These are phyloP conservation scores for Chromoteleia sp. DNA, from an alignment of 2,888 invertebrate genomes.

Conservation along the genomic window DNA sequence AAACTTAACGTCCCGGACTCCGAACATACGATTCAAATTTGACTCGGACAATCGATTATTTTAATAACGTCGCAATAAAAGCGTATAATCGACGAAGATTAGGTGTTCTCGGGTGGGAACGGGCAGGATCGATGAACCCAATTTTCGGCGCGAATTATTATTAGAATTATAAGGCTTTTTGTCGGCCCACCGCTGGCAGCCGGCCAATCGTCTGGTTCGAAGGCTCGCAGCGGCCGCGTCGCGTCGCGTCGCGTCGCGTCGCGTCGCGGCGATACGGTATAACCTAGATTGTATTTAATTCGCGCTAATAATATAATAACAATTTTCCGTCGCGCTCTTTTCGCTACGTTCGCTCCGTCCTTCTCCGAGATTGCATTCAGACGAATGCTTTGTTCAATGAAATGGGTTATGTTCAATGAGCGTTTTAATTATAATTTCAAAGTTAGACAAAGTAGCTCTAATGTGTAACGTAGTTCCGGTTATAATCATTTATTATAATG, in stretches of 20 bases:
- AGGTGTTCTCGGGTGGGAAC: conserved; percentile 17
- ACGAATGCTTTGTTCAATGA: conserved; percentile 27
- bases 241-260: conserved; percentile 42
- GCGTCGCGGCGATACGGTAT: conserved; percentile 50
- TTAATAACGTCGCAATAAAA: too few species aligned
- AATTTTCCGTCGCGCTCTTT: conserved; percentile 45
- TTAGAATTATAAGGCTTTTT: conserved; percentile 65
- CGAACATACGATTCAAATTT: too few species aligned
- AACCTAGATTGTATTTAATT: conserved; percentile 53
- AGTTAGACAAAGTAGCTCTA: conserved; percentile 16
- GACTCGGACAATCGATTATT: too few species aligned
- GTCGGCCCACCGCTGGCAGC: conserved; percentile 47
- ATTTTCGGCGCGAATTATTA: conserved; percentile 66
- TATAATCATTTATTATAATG: too few species aligned
- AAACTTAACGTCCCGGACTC: too few species aligned
- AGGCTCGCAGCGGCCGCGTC: conserved; percentile 49
- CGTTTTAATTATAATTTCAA: conserved; percentile 35
- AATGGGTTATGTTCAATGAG: conserved; percentile 26
- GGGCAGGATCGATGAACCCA: conserved; percentile 68
- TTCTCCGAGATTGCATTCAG: conserved; percentile 18
- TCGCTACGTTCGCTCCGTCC: neutral
- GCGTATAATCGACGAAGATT: too few species aligned
- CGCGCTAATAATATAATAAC: conserved; percentile 53
- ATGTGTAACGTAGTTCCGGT: conserved; percentile 7
- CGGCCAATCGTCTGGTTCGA: conserved; percentile 56